Evolutionary conservation across 64 coral and sea anemone species (phyloP).

Genomic region (Pocillopora damicornis): DNA sequence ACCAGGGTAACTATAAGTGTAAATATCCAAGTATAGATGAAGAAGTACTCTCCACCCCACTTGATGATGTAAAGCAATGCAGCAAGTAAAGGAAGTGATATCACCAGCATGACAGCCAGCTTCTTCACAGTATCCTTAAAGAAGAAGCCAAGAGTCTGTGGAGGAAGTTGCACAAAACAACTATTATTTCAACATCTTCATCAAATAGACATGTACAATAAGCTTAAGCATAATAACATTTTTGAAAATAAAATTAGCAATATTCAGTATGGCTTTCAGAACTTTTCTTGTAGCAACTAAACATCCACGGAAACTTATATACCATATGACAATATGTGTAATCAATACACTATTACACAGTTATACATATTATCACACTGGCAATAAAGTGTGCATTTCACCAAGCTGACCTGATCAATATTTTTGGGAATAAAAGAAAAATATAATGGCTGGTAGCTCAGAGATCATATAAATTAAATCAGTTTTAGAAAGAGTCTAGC

Average conservation of each 20-base stretch:
- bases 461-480: no score
- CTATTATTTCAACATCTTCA: background rate
- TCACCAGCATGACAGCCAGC: constrained; percentile 66
- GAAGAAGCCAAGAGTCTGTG: constrained; percentile 91
- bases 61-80: constrained; percentile 94
- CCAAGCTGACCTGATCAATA: no score
- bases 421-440: no score
- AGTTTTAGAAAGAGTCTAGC: no score
- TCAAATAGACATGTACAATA: background rate
- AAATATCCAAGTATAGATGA: constrained; percentile 92
- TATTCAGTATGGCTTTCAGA: background rate
- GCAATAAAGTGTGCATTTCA: no score
- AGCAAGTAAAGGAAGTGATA: constrained; percentile 71
- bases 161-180: background rate
- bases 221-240: background rate
- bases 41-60: constrained; percentile 97
- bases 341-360: no score
- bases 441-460: no score
- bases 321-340: no score
- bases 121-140: constrained; percentile 94
- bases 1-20: constrained; percentile 86
- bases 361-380: no score
- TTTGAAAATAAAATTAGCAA: background rate
- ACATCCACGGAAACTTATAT: no score
- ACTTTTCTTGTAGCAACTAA: no score